These are phyloP conservation scores for Xiphophorus birchmanni DNA, from an alignment of 2,797 vertebrate genomes.

Conservation along the genomic window DNA sequence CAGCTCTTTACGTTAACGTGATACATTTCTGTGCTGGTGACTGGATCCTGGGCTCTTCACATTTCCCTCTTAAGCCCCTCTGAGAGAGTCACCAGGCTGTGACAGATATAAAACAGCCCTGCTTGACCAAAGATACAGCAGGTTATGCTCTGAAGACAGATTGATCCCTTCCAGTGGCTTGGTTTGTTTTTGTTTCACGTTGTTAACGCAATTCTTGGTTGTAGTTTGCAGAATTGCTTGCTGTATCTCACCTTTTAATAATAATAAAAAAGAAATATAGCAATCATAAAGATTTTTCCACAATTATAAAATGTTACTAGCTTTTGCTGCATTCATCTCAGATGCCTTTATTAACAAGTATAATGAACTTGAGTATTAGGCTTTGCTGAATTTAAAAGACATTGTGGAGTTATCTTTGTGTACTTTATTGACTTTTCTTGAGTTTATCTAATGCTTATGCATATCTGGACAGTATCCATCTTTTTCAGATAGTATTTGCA, in stretches of 20 bases:
- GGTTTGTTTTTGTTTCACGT: neutral
- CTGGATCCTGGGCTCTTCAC: constrained; percentile 20
- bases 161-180: neutral
- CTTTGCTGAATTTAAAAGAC: neutral
- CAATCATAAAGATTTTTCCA: neutral
- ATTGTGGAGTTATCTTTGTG: neutral
- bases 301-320: neutral
- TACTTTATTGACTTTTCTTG: neutral
- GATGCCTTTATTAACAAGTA: neutral
- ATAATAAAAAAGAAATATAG: neutral
- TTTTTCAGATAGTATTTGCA: neutral
- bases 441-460: neutral
- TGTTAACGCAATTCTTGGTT: neutral
- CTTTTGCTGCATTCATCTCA: neutral
- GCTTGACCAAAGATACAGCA: constrained; percentile 14
- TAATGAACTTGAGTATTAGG: neutral
- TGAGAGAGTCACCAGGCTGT: constrained; percentile 11
- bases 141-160: constrained; percentile 6
- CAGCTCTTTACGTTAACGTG: constrained; percentile 51
- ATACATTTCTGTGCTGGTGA: constrained; percentile 51
- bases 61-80: constrained; percentile 5
- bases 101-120: constrained; percentile 28
- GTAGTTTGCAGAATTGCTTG: neutral
- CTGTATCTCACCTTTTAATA: neutral
- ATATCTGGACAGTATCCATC: neutral